phyloP scores from a whole-genome alignment of 2,888 invertebrate genomes.

The Eupithecia insigniata region DNA sequence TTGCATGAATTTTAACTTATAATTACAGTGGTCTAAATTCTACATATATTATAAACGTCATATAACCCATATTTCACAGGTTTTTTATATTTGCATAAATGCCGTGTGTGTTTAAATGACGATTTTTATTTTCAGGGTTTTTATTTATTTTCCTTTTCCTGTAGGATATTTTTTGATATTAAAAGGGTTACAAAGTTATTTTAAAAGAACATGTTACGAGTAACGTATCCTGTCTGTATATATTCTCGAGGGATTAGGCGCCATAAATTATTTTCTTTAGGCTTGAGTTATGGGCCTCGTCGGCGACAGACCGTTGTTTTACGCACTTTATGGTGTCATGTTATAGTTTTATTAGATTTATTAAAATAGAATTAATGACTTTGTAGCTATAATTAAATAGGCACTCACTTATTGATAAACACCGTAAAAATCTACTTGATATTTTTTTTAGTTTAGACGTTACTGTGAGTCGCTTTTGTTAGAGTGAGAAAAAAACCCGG shows the following conservation, averaged over 20 bases:
- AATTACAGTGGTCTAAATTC: too few species aligned
- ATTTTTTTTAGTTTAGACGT: background rate
- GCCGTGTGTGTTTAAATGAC: too few species aligned
- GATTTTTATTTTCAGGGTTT: too few species aligned
- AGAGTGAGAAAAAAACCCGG: background rate
- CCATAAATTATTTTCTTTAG: constrained; percentile 76
- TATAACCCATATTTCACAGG: too few species aligned
- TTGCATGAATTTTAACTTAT: too few species aligned
- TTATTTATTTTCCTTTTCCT: background rate
- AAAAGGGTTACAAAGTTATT: background rate
- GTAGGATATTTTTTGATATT: background rate
- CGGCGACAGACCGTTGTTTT: constrained; percentile 73
- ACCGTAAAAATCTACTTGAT: background rate
- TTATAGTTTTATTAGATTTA: constrained; percentile 57
- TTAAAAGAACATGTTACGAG: constrained; percentile 51
- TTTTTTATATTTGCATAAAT: too few species aligned
- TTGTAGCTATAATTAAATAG: background rate
- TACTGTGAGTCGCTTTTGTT: background rate
- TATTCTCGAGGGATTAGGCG: constrained; percentile 69
- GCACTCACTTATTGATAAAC: background rate
- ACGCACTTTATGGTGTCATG: constrained; percentile 65
- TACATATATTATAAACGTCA: too few species aligned
- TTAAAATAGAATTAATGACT: constrained; percentile 8
- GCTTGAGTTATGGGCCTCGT: constrained; percentile 66
- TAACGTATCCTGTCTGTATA: constrained; percentile 68